A percentile compares a stretch with the other conserved stretches of the same genome.
Evolutionary conservation across 2,113 vertebrate genomes (phyloP).

Genomic region (Antechinus flavipes): DNA sequence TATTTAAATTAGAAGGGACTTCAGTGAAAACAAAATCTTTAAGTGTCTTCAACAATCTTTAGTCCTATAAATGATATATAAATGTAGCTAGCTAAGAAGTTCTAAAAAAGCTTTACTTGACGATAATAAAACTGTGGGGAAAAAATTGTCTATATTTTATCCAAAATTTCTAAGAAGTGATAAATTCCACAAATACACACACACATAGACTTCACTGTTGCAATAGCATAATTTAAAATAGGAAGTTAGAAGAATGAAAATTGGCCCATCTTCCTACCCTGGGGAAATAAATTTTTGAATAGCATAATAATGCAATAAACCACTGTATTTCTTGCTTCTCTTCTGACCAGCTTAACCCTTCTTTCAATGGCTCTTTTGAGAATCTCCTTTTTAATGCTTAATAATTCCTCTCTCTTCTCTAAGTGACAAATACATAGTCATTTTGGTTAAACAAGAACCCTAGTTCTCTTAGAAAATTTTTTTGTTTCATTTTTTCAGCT

Average conservation of each 20-base stretch:
- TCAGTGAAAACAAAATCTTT: constrained; percentile 57
- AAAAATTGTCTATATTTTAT: constrained; percentile 60
- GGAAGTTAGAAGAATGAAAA: constrained; percentile 64
- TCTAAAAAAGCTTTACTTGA: constrained; percentile 60
- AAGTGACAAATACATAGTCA: background rate
- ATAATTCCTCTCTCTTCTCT: background rate
- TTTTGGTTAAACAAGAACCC: background rate
- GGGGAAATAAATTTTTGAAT: constrained; percentile 1
- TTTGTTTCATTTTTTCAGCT: background rate
- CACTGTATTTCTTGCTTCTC: background rate
- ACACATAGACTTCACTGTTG: constrained; percentile 54
- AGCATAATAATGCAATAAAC: background rate
- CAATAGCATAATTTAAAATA: constrained; percentile 63
- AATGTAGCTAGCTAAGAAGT: constrained; percentile 53
- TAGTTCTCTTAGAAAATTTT: background rate
- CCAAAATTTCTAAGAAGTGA: constrained; percentile 58
- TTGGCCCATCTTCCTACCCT: constrained; percentile 35
- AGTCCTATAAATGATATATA: constrained; percentile 52
- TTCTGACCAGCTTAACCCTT: background rate
- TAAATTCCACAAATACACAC: constrained; percentile 63
- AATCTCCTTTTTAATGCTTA: background rate
- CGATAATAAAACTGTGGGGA: constrained; percentile 62
- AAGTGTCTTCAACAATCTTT: constrained; percentile 46
- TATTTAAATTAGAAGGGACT: constrained; percentile 52
- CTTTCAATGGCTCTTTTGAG: background rate